Base-by-base conservation (phyloP, 2,113 vertebrate species). In the Callocephalon fimbriatum region DNA sequence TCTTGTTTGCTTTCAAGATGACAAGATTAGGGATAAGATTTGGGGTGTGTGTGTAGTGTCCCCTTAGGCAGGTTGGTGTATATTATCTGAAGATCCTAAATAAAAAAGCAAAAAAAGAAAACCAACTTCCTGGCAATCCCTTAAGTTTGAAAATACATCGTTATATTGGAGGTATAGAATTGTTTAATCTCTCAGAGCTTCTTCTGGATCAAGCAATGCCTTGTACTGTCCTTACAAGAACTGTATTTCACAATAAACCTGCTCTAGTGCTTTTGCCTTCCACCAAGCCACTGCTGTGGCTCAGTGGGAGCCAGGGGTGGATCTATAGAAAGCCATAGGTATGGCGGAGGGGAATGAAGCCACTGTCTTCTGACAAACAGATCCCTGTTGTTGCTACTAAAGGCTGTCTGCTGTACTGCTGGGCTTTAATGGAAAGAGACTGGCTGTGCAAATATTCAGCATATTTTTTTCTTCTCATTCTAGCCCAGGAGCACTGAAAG, bases 211-310 rank as follows among this genome's bases (percentile, higher is more conserved):
- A 65, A 51, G 15, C 23, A 53, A 54, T 80, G 40, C 20, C 21
- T 90, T 84, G 3, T 71, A 25, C 29, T 59, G 31, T 50, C 9
- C 35, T 80, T 71, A 54, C 10, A 71, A 88, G 58, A 66, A 11
- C 45, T 67, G 16, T n/a, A 56, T 86, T 92, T 90, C 62, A 47
- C 19, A 84, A 61, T 26, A 67, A 65, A 58, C 67, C 78, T 94
- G 15, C 29, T 82, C 10, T 70, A 35, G 6, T 38, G 42, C 37
- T 83, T 61, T 87, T 76, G 38, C 26, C 16, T 84, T 84, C 44
- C 19, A 61, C 2, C 3, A 74, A 74, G 42, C 14, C 31, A 27
- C 32, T 76, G 44, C 70, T 47, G 50, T 67, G 82, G 51, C 56
- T 86, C 23, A 5, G 12, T 25, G 15, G 45, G 32, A 26, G 6